Percentiles rank a stretch among this genome's conserved stretches.
phyloP scores from a whole-genome alignment of 2,888 invertebrate species.

The Yponomeuta sedellus region DNA sequence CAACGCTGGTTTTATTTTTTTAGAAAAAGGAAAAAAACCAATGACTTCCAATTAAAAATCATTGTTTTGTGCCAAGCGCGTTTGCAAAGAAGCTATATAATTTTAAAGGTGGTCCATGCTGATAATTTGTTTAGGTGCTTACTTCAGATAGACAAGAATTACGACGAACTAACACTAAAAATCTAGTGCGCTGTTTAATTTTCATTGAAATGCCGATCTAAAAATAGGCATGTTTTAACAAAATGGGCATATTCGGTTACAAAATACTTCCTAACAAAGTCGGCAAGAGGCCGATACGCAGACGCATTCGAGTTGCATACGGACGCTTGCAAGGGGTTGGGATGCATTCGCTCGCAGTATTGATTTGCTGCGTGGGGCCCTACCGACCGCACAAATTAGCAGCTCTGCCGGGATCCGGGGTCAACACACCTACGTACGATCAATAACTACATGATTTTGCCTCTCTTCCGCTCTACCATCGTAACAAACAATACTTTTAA shows the following conservation, averaged over 20 bases:
- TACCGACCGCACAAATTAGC: slow-evolving; percentile 28
- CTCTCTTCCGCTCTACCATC: background rate
- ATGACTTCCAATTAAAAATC: too few relatives aligned
- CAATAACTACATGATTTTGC: background rate
- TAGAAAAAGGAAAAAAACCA: too few relatives aligned
- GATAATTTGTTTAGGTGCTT: too few relatives aligned
- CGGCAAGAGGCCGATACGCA: background rate
- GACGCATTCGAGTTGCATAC: background rate
- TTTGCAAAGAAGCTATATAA: too few relatives aligned
- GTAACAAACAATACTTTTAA: background rate
- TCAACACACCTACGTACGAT: slow-evolving; percentile 31
- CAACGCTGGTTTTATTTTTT: too few relatives aligned
- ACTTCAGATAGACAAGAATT: too few relatives aligned
- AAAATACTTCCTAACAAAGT: background rate
- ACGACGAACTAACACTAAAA: background rate
- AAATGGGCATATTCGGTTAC: slow-evolving; percentile 3
- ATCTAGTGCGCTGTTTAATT: background rate
- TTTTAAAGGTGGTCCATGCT: too few relatives aligned
- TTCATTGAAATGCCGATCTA: background rate
- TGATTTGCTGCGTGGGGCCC: slow-evolving; percentile 32
- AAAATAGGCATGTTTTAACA: background rate
- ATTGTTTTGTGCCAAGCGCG: too few relatives aligned
- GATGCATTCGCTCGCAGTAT: slow-evolving; percentile 34
- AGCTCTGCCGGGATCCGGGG: slow-evolving; percentile 32
- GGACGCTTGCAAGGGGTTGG: slow-evolving; percentile 18